Percentiles rank a stretch among this genome's conserved stretches.
phyloP scores from a whole-genome alignment of 2,888 invertebrate genomes.

The Pandemis heparana region DNA sequence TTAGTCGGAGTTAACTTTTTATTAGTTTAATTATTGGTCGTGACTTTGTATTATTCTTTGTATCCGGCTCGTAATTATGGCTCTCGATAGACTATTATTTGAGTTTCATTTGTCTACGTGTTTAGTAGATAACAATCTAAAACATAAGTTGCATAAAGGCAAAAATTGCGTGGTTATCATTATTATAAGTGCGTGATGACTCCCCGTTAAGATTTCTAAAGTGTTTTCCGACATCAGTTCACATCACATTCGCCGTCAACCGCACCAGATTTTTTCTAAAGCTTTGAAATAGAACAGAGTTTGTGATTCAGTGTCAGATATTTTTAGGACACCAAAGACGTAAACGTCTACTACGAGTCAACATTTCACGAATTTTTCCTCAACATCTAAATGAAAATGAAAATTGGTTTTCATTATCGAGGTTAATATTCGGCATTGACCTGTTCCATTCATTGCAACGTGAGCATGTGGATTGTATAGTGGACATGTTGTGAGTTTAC shows the following conservation, averaged over 20 bases:
- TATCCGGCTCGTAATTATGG: background rate
- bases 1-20: background rate
- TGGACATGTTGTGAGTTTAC: constrained; percentile 34
- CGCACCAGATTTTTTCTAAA: constrained; percentile 36
- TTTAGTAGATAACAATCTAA: background rate
- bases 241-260: constrained; percentile 29
- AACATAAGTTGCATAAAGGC: background rate
- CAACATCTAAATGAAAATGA: constrained; percentile 24
- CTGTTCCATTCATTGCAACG: constrained; percentile 16
- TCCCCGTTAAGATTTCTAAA: constrained; percentile 22
- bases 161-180: background rate
- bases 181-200: background rate
- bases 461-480: constrained; percentile 20
- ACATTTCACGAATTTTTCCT: constrained; percentile 27
- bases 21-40: background rate
- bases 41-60: constrained; percentile 5
- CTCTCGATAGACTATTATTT: background rate
- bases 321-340: constrained; percentile 64
- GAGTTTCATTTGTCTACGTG: background rate
- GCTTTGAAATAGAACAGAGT: constrained; percentile 56
- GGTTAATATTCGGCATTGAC: constrained; percentile 37
- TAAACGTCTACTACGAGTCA: constrained; percentile 49
- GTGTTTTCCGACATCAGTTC: constrained; percentile 1
- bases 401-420: constrained; percentile 34
- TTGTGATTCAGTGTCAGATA: constrained; percentile 62